phyloP scores from a whole-genome alignment of 2,888 invertebrate species.

The Clepsis dumicolana region DNA sequence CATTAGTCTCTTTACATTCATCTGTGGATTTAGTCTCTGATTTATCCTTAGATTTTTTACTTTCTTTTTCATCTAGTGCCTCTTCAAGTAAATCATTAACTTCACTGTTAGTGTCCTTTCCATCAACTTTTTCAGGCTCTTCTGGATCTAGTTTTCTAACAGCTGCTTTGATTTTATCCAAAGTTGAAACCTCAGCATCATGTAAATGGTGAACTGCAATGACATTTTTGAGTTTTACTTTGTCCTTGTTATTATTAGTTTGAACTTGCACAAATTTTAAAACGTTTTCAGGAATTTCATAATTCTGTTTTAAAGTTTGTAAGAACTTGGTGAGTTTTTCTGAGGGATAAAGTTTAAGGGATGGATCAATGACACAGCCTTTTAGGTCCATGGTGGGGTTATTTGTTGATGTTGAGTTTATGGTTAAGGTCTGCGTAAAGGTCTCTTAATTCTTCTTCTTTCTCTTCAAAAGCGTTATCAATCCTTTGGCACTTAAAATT shows the following conservation, averaged over 20 bases:
- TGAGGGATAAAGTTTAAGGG: slow-evolving; percentile 88
- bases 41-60: slow-evolving; percentile 41
- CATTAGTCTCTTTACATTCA: slow-evolving; percentile 19
- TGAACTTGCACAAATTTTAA: slow-evolving; percentile 60
- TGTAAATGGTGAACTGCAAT: slow-evolving; percentile 56
- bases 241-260: slow-evolving; percentile 48
- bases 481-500: slow-evolving; percentile 91
- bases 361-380: slow-evolving; percentile 88
- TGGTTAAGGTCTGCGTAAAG: slow-evolving; percentile 91
- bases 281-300: slow-evolving; percentile 84
- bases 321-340: slow-evolving; percentile 85
- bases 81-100: slow-evolving; percentile 34
- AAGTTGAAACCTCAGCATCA: slow-evolving; percentile 61
- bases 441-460: slow-evolving; percentile 91
- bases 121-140: slow-evolving; percentile 40
- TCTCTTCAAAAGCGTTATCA: slow-evolving; percentile 91
- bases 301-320: slow-evolving; percentile 73
- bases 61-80: slow-evolving; percentile 40
- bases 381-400: slow-evolving; percentile 81
- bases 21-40: slow-evolving; percentile 16
- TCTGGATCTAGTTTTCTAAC: slow-evolving; percentile 44
- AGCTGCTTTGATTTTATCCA: slow-evolving; percentile 61
- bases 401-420: slow-evolving; percentile 87
- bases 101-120: slow-evolving; percentile 26
- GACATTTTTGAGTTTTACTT: slow-evolving; percentile 49